These are phyloP conservation scores for Halcyon smyrnensis DNA, from an alignment of 2,797 vertebrate species.

Conservation along the genomic window DNA sequence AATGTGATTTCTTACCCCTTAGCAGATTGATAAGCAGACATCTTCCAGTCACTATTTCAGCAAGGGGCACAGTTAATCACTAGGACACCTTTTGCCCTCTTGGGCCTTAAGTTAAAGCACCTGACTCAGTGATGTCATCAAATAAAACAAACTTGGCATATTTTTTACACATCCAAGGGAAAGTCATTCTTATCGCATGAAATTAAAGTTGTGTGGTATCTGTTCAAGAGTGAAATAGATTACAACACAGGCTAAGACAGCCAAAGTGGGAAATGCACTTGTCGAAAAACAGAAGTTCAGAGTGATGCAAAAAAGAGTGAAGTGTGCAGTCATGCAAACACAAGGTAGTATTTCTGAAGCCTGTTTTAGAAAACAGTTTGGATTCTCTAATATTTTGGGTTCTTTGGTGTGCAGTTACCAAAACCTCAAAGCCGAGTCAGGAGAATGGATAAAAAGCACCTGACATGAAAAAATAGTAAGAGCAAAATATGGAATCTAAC, in stretches of 20 bases:
- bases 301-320: not conserved
- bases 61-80: not conserved
- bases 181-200: not conserved
- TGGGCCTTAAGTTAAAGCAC: not conserved
- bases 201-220: not conserved
- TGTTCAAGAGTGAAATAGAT: not conserved
- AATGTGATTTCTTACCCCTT: not conserved
- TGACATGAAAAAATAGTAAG: not conserved
- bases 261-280: not conserved
- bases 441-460: not conserved
- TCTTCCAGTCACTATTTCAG: not conserved
- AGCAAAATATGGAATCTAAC: not conserved
- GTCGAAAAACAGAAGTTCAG: not conserved
- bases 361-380: not conserved
- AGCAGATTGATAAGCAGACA: not conserved
- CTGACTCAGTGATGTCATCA: not conserved
- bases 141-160: not conserved
- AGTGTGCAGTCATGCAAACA: not conserved
- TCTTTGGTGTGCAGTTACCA: not conserved
- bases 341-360: not conserved
- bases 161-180: not conserved
- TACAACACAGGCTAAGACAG: not conserved
- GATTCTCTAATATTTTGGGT: not conserved
- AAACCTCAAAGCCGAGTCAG: not conserved
- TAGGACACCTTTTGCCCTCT: not conserved